A percentile compares a stretch with the other conserved stretches of the same genome.
Evolutionary conservation across 2,113 vertebrate species (phyloP).

Genomic region (Elgaria multicarinata): DNA sequence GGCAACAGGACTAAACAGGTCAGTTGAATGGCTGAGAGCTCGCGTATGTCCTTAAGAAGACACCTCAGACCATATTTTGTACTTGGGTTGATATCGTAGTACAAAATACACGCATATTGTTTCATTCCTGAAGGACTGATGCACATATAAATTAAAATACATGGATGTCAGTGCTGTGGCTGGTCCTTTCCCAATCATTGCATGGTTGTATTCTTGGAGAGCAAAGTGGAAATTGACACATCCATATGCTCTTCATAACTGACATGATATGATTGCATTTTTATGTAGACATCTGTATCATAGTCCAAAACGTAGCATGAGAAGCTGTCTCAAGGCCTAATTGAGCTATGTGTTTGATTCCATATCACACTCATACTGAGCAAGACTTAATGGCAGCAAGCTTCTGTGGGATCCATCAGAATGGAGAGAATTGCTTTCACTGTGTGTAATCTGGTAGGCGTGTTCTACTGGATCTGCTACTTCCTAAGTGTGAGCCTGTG

Average conservation of each 20-base stretch:
- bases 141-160: background rate
- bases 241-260: too few species aligned
- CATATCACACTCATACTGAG: background rate
- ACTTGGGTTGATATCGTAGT: background rate
- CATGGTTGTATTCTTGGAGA: background rate
- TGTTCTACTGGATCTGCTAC: background rate
- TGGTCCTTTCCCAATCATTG: background rate
- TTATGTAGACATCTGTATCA: background rate
- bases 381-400: background rate
- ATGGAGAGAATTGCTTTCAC: background rate
- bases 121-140: background rate
- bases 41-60: background rate
- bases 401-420: background rate
- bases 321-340: background rate
- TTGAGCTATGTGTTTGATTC: background rate
- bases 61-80: background rate
- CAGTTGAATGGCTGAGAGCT: background rate
- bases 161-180: background rate
- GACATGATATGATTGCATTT: background rate
- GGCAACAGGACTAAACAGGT: background rate
- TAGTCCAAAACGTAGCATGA: background rate
- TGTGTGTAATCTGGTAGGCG: background rate
- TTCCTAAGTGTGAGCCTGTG: background rate
- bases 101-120: background rate
- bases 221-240: background rate